Base-by-base conservation (phyloP, 2,113 vertebrate species). In the Xenus cinereus region DNA sequence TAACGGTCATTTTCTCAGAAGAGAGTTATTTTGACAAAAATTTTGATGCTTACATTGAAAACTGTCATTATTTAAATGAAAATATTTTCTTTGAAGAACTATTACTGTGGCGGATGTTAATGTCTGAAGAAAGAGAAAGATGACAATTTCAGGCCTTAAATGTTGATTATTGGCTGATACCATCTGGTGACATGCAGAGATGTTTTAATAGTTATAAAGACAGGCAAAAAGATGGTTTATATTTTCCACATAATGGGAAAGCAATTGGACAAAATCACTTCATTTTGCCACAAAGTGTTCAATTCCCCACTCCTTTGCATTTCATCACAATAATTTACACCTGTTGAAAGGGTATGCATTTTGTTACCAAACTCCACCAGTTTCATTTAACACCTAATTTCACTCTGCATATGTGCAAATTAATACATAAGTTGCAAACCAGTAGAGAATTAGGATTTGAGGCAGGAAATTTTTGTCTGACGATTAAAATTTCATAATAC, bases 311-410 rank as follows among this genome's bases (percentile, higher is more conserved):
- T 81, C 23, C 51, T 73, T 73, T 37, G 60, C 50, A 84, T 73
- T 80, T 86, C 37, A 37, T 83, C 54, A 84, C 35, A 71, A 54
- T 89, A 88, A 92, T 92, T 92, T 86, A 74, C 84, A 89, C 35
- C 60, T 87, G 5, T 78, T 95, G 68, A 84, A 78, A 72, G 35
- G 7, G 11, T 45, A 84, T 64, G n/a, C 27, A 35, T 43, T 84
- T 46, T 89, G 50, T 92, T 89, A 74, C 59, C 54, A 76, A 80
- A 77, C 39, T 37, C 37, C 14, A 45, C 43, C 50, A 51, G 48
- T 89, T 95, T 92, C 66, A 89, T 90, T 97, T 95, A 92, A 81
- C 91, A 89, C 80, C 35, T 92, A 71, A 85, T 87, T 86, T 86
- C 56, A 87, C 27, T 63, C 56, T 89, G 73, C 64, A 56, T 69